phyloP scores from a whole-genome alignment of 2,113 vertebrate genomes.

The Picathartes gymnocephalus region DNA sequence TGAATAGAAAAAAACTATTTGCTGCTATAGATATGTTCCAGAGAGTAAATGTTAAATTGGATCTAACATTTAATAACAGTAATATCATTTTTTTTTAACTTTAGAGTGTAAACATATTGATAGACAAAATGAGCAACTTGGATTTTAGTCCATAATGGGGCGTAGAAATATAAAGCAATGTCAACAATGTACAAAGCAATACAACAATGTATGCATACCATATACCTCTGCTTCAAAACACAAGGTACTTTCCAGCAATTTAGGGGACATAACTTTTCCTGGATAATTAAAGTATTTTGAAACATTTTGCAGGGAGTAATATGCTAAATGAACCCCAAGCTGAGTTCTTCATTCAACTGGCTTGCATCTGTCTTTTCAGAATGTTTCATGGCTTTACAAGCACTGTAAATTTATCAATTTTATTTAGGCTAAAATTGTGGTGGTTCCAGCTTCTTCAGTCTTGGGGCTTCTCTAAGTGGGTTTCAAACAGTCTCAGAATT shows the following conservation, averaged over 20 bases:
- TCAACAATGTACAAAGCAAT: neutral
- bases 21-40: neutral
- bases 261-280: neutral
- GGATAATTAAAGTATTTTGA: neutral
- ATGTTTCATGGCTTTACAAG: neutral
- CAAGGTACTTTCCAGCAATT: neutral
- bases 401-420: neutral
- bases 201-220: accelerated
- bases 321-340: neutral
- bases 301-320: neutral
- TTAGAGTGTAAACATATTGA: neutral
- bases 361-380: neutral
- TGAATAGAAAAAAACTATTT: neutral
- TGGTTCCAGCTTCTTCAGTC: neutral
- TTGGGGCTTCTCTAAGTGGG: neutral
- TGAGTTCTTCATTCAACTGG: neutral
- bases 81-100: neutral
- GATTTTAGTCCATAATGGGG: neutral
- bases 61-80: neutral
- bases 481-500: neutral
- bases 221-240: neutral
- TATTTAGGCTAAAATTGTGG: neutral
- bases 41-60: constrained; percentile 1
- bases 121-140: neutral
- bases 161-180: neutral